phyloP scores from a whole-genome alignment of 1,140 invertebrate species.

The Drosophila santomea region DNA sequence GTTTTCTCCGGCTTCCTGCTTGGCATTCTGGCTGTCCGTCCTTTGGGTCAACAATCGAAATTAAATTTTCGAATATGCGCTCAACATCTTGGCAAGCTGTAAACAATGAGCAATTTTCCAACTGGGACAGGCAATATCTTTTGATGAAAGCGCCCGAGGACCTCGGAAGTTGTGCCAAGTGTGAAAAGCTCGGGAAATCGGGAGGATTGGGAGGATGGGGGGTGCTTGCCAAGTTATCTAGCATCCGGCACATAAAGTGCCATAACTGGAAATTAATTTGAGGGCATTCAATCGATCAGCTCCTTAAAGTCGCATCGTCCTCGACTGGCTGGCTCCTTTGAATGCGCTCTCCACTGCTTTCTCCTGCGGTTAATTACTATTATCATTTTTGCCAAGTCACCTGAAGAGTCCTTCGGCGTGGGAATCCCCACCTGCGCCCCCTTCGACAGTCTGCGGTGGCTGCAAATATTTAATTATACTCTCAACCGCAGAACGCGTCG shows the following conservation, averaged over 20 bases:
- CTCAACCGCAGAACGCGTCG: slow-evolving; percentile 22
- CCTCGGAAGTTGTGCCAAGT: slow-evolving; percentile 44
- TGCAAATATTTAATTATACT: slow-evolving; percentile 41
- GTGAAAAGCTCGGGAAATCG: slow-evolving; percentile 9
- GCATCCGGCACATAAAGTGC: slow-evolving; percentile 17
- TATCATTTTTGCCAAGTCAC: slow-evolving; percentile 45
- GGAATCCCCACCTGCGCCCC: slow-evolving; percentile 33
- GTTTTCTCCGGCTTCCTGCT: slow-evolving; percentile 24
- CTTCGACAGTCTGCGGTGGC: slow-evolving; percentile 20
- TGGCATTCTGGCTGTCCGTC: slow-evolving; percentile 10
- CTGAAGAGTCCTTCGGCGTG: slow-evolving; percentile 18
- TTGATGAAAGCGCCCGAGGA: slow-evolving; percentile 33
- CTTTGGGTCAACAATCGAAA: slow-evolving; percentile 62
- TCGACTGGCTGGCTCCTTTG: slow-evolving; percentile 43
- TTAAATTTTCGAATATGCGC: slow-evolving; percentile 48
- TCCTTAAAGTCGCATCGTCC: slow-evolving; percentile 29
- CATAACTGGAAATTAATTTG: slow-evolving; percentile 53
- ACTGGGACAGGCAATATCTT: slow-evolving; percentile 46
- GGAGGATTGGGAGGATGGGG: not conserved
- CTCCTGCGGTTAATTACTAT: slow-evolving; percentile 30
- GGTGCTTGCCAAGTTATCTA: slow-evolving; percentile 8
- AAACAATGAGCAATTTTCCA: slow-evolving; percentile 59
- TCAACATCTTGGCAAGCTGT: slow-evolving; percentile 37
- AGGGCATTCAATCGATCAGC: slow-evolving; percentile 17
- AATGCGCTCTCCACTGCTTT: slow-evolving; percentile 2